These are phyloP conservation scores for Steinernema scapterisci DNA, from an alignment of 2,888 invertebrate species.

Conservation along the genomic window DNA sequence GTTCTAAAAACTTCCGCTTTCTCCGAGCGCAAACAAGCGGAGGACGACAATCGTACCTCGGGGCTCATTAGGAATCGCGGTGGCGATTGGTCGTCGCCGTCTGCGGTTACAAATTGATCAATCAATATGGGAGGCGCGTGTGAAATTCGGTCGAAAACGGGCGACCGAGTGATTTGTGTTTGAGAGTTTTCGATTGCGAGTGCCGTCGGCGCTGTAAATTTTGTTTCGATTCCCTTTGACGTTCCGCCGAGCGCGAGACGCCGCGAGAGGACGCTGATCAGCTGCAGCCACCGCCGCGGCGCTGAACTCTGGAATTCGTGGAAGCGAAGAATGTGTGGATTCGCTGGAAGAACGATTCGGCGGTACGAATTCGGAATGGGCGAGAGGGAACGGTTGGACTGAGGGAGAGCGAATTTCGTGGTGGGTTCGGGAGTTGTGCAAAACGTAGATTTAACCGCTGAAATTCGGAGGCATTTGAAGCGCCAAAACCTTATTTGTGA, in stretches of 20 bases:
- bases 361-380: neutral
- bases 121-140: conserved; percentile 33
- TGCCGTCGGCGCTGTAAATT: conserved; percentile 28
- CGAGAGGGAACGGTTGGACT: too few relatives aligned
- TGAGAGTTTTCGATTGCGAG: conserved; percentile 18
- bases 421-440: too few relatives aligned
- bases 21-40: neutral
- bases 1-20: too few relatives aligned
- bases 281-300: neutral
- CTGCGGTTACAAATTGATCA: conserved; percentile 31
- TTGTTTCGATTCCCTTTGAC: conserved; percentile 32
- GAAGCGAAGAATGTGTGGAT: neutral
- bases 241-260: conserved; percentile 15
- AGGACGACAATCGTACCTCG: neutral
- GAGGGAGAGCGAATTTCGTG: too few relatives aligned
- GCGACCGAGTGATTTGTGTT: conserved; percentile 28
- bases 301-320: conserved; percentile 6
- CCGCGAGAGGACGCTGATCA: neutral
- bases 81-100: conserved; percentile 6
- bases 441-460: too few relatives aligned
- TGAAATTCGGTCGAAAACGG: conserved; percentile 33
- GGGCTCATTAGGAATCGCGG: neutral
- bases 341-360: neutral
- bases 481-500: too few relatives aligned
- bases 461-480: too few relatives aligned